Percentiles rank a stretch among this genome's conserved stretches.
phyloP scores from a whole-genome alignment of 2,888 invertebrate genomes.

The Chesias legatella region DNA sequence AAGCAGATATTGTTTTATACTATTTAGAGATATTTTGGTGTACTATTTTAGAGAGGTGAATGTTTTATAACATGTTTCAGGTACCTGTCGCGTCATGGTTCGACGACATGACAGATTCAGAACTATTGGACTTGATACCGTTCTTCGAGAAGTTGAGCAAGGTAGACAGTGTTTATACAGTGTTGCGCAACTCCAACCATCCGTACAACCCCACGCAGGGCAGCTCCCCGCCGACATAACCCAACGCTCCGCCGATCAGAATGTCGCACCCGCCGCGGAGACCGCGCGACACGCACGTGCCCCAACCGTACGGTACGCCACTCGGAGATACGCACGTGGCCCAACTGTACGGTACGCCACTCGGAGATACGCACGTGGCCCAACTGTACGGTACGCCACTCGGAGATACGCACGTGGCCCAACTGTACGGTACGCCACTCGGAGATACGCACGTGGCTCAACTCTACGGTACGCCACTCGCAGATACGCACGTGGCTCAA shows the following conservation, averaged over 20 bases:
- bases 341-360: no score
- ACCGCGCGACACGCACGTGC: slow-evolving; percentile 1
- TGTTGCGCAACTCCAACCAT: slow-evolving; percentile 95
- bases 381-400: background rate
- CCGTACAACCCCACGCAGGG: slow-evolving; percentile 84
- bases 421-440: background rate
- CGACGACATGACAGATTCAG: slow-evolving; percentile 98
- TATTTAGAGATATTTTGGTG: no score
- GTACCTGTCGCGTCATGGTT: slow-evolving; percentile 99
- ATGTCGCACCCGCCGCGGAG: slow-evolving; percentile 22
- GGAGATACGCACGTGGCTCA: slow-evolving; percentile 2
- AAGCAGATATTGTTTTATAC: no score
- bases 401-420: slow-evolving; percentile 1
- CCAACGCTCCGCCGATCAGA: slow-evolving; percentile 28
- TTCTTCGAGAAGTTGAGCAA: slow-evolving; percentile 98
- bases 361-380: background rate
- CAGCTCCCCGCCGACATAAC: slow-evolving; percentile 67
- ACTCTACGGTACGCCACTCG: no score
- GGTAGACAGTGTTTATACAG: slow-evolving; percentile 98
- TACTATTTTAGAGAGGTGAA: no score
- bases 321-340: background rate
- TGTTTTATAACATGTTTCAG: slow-evolving; percentile 65
- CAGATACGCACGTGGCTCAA: no score
- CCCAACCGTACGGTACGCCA: no score
- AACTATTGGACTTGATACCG: slow-evolving; percentile 97